Percentiles rank a stretch among this genome's conserved stretches.
Conservation (phyloP, 2,797 vertebrate species). For the Pseudochromis fuscus region DNA sequence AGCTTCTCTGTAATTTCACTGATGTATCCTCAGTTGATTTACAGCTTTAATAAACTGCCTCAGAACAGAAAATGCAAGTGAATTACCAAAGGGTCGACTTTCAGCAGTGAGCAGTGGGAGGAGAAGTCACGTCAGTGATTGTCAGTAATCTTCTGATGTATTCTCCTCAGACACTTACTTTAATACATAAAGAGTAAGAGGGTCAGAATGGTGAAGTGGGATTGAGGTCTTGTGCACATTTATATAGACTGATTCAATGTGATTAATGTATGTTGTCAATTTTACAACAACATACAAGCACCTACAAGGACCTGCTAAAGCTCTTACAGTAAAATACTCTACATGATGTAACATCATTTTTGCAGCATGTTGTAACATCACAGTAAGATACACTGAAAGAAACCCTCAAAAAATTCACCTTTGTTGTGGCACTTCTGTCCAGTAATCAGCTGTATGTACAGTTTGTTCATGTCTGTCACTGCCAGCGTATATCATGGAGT, state of each 20-base stretch:
- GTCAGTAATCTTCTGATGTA: slow-evolving; percentile 32
- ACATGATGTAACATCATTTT: not conserved
- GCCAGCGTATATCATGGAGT: too few relatives aligned
- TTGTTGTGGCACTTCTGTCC: too few relatives aligned
- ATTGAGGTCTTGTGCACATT: slow-evolving; percentile 34
- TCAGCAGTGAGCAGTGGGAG: slow-evolving; percentile 5
- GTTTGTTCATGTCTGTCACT: too few relatives aligned
- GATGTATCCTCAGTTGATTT: slow-evolving; percentile 73
- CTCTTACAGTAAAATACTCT: not conserved
- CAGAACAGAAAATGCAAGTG: slow-evolving; percentile 1
- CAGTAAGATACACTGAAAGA: too few relatives aligned
- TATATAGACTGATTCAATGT: slow-evolving; percentile 15
- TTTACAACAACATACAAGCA: not conserved
- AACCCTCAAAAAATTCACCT: too few relatives aligned
- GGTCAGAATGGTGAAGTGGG: slow-evolving; percentile 37
- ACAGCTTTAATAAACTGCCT: slow-evolving; percentile 64
- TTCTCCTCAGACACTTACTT: slow-evolving; percentile 20
- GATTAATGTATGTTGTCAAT: slow-evolving; percentile 22
- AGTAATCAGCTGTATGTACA: too few relatives aligned
- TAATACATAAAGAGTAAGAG: slow-evolving; percentile 44
- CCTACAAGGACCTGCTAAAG: not conserved
- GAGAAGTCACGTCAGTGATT: slow-evolving; percentile 26
- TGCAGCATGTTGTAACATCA: not conserved
- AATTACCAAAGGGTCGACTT: not conserved
- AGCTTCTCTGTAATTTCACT: slow-evolving; percentile 70